Percentiles rank a stretch among this genome's conserved stretches.
Evolutionary conservation across 2,797 vertebrate species (phyloP).

Genomic region (Kryptopterus vitreolus): DNA sequence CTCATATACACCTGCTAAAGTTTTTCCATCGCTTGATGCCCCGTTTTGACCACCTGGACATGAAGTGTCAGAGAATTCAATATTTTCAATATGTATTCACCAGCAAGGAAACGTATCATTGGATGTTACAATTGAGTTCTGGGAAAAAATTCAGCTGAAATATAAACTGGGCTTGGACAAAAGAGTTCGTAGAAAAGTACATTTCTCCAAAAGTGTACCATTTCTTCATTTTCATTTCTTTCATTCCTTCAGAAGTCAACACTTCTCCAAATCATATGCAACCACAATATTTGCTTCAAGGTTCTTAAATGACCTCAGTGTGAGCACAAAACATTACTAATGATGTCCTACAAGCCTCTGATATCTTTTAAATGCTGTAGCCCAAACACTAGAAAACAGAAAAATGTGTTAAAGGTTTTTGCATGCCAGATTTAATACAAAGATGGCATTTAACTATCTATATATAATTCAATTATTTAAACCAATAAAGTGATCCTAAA

Average conservation of each 20-base stretch:
- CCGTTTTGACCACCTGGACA: neutral
- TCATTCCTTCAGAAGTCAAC: too few species aligned
- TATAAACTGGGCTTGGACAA: neutral
- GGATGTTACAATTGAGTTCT: too few species aligned
- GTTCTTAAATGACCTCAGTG: neutral
- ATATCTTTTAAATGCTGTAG: neutral
- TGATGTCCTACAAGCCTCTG: neutral
- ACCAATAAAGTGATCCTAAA: neutral
- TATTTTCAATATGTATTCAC: neutral
- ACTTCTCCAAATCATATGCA: neutral
- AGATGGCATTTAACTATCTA: neutral
- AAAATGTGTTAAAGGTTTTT: neutral
- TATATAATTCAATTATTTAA: neutral
- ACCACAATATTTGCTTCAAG: neutral
- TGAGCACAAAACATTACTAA: neutral
- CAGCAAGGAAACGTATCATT: neutral
- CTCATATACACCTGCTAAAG: slow-evolving; percentile 16
- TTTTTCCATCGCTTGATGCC: neutral
- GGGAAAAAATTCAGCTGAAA: neutral
- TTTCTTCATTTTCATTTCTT: neutral
- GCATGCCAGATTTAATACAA: neutral
- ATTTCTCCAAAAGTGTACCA: neutral
- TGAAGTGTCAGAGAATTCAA: neutral
- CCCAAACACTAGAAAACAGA: neutral
- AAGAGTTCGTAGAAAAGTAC: neutral